Conservation (phyloP, 2,113 vertebrate genomes). For the Neodon shergylaensis region DNA sequence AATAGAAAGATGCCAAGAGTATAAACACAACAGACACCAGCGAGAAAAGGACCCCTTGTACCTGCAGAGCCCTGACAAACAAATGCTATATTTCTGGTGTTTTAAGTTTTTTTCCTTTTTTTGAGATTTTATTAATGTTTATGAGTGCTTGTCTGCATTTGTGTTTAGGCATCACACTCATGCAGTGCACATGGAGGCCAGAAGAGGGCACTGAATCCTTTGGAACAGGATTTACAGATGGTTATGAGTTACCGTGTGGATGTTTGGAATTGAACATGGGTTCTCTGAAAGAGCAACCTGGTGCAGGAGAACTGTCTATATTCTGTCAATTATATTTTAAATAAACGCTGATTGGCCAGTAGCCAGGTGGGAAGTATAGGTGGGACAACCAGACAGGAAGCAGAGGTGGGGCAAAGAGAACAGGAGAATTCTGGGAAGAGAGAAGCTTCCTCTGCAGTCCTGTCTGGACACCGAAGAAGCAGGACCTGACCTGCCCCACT, state of each 20-base stretch:
- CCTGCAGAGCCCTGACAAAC: neutral
- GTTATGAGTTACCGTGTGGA: neutral
- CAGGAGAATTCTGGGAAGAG: too few species aligned
- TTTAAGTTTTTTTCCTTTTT: neutral
- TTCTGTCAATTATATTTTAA: too few species aligned
- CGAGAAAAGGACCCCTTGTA: neutral
- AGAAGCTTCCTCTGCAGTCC: too few species aligned
- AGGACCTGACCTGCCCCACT: too few species aligned
- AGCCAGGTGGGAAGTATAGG: too few species aligned
- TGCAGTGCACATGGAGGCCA: neutral
- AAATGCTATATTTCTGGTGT: neutral
- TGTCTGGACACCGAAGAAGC: too few species aligned
- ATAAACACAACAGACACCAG: neutral
- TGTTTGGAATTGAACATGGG: neutral
- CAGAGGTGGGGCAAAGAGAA: too few species aligned
- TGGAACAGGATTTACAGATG: neutral
- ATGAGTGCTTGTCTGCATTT: neutral
- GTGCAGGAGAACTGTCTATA: too few species aligned
- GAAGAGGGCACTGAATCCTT: neutral
- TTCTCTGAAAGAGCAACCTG: neutral
- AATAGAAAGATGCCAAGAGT: neutral
- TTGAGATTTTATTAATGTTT: neutral
- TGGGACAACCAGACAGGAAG: too few species aligned
- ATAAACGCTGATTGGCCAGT: too few species aligned
- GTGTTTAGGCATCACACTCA: neutral